These are phyloP conservation scores for Vultur gryphus DNA, from an alignment of 2,797 vertebrate genomes.

Conservation along the genomic window DNA sequence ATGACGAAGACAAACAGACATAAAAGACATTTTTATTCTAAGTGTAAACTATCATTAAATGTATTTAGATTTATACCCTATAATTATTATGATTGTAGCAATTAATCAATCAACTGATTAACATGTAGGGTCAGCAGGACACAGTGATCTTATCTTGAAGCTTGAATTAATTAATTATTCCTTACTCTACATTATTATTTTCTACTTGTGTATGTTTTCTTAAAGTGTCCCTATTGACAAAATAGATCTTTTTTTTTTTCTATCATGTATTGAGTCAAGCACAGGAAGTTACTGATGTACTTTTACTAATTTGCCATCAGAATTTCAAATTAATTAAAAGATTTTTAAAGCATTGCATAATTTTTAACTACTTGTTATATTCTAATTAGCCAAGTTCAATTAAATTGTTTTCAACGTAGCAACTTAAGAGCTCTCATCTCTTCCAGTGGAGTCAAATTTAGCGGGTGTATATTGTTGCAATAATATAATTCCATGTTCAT, in stretches of 20 bases:
- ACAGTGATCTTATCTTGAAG: conserved; percentile 73
- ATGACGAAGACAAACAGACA: conserved; percentile 69
- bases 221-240: conserved; percentile 63
- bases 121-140: conserved; percentile 73
- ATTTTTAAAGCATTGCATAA: conserved; percentile 67
- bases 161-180: conserved; percentile 80
- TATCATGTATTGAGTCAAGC: conserved; percentile 53
- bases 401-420: conserved; percentile 69
- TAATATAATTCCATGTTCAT: conserved; percentile 59
- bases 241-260: neutral
- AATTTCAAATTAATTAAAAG: conserved; percentile 72
- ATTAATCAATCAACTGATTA: conserved; percentile 83
- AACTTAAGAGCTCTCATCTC: conserved; percentile 63
- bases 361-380: conserved; percentile 67
- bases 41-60: conserved; percentile 75
- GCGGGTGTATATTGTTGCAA: conserved; percentile 5
- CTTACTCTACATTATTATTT: conserved; percentile 75
- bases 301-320: conserved; percentile 66
- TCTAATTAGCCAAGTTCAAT: conserved; percentile 71
- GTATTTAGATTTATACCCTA: conserved; percentile 73
- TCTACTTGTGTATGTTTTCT: conserved; percentile 64
- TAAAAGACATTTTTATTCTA: conserved; percentile 72
- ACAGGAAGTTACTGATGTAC: conserved; percentile 1
- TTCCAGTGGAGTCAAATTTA: conserved; percentile 67
- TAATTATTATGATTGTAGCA: conserved; percentile 82